These are phyloP conservation scores for Achlya flavicornis DNA, from an alignment of 2,888 invertebrate genomes.

Conservation along the genomic window DNA sequence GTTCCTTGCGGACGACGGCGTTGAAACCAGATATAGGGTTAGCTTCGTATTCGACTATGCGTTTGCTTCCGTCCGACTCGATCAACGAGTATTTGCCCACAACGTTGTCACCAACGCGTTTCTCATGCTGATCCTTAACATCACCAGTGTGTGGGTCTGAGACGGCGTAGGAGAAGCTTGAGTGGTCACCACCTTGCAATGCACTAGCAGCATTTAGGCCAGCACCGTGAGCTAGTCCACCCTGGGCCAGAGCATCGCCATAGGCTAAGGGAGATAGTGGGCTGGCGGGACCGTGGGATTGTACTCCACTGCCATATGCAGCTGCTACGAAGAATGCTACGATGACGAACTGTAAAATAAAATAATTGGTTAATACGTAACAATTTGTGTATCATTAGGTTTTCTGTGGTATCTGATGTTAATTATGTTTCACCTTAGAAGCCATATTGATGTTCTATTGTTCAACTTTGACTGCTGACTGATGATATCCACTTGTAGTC, in stretches of 20 bases:
- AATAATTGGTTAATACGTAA: slow-evolving; percentile 26
- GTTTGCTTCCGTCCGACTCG: slow-evolving; percentile 82
- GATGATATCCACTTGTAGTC: background rate
- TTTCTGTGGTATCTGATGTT: background rate
- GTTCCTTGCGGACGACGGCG: slow-evolving; percentile 82
- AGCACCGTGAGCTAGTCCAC: slow-evolving; percentile 64
- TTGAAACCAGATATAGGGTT: slow-evolving; percentile 84
- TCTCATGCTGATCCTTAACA: slow-evolving; percentile 83
- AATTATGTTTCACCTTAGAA: slow-evolving; percentile 9
- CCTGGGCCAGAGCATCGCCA: slow-evolving; percentile 70
- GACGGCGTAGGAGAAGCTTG: slow-evolving; percentile 83
- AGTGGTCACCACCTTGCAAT: slow-evolving; percentile 77
- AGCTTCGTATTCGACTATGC: slow-evolving; percentile 84
- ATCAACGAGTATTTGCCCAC: slow-evolving; percentile 83
- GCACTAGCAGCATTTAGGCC: slow-evolving; percentile 67
- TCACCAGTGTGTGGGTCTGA: slow-evolving; percentile 84
- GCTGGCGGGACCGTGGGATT: slow-evolving; percentile 45
- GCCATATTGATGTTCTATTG: background rate
- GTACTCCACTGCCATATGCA: slow-evolving; percentile 49
- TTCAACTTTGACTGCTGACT: background rate
- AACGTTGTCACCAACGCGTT: slow-evolving; percentile 79
- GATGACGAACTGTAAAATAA: slow-evolving; percentile 53
- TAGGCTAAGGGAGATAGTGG: slow-evolving; percentile 73
- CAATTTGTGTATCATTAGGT: background rate
- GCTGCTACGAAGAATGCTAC: slow-evolving; percentile 56